Conservation (phyloP, 2,113 vertebrate species). For the Mastomys natalensis region DNA sequence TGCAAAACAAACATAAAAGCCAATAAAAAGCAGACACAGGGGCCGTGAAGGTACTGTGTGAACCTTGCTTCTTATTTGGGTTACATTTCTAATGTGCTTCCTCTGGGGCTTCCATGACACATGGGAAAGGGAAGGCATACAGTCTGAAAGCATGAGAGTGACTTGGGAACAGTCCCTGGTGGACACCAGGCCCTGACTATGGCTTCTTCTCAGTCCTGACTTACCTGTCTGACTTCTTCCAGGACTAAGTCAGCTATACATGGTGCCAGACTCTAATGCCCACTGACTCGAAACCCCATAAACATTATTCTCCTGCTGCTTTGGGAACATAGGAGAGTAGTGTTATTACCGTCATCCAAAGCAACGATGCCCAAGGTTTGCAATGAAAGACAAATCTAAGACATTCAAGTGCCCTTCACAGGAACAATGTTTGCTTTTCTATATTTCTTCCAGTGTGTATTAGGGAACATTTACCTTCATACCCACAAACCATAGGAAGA, state of each 20-base stretch:
- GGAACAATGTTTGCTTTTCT: neutral
- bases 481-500: neutral
- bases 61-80: neutral
- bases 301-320: neutral
- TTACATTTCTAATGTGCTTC: neutral
- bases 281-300: neutral
- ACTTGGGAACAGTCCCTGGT: neutral
- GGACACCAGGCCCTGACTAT: neutral
- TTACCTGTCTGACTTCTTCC: neutral
- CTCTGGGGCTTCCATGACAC: neutral
- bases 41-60: neutral
- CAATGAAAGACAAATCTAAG: slow-evolving; percentile 34
- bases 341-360: neutral
- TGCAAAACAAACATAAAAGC: slow-evolving; percentile 49
- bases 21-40: neutral
- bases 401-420: neutral
- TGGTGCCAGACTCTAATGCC: neutral
- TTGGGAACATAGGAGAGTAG: neutral
- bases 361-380: neutral
- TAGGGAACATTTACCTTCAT: neutral
- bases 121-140: neutral
- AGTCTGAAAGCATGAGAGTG: neutral
- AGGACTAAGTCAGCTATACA: slow-evolving; percentile 2
- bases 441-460: slow-evolving; percentile 15
- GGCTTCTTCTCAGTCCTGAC: neutral